Conservation (phyloP, 2,113 vertebrate species). For the Gobio gobio region DNA sequence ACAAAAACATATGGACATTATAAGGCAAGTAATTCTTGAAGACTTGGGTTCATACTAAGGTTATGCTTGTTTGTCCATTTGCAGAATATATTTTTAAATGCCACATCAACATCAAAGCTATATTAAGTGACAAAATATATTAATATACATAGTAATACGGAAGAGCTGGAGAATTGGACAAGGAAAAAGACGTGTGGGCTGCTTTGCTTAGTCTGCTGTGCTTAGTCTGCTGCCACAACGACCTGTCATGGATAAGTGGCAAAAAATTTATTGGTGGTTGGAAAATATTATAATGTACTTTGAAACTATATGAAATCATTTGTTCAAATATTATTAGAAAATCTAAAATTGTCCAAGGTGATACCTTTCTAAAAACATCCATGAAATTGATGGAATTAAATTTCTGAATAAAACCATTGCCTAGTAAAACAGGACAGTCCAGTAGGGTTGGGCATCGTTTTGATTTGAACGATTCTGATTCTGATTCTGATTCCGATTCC, state of each 20-base stretch:
- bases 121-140: not conserved
- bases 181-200: no score
- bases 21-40: not conserved
- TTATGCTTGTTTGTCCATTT: not conserved
- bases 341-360: not conserved
- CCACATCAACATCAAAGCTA: not conserved
- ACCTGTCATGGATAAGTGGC: not conserved
- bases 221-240: not conserved
- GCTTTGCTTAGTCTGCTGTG: no score
- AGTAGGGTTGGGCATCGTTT: no score
- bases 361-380: not conserved
- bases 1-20: conserved; percentile 8
- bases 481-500: no score
- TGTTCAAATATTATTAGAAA: not conserved
- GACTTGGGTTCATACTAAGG: not conserved
- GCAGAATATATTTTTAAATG: not conserved
- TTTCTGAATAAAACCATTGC: not conserved
- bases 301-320: not conserved
- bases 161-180: no score
- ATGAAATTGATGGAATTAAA: not conserved
- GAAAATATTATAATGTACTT: not conserved
- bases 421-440: no score
- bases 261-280: not conserved
- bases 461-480: no score
- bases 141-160: not conserved